Evolutionary conservation across 2,888 invertebrate genomes (phyloP).

Genomic region (Philhelius pedissequus): DNA sequence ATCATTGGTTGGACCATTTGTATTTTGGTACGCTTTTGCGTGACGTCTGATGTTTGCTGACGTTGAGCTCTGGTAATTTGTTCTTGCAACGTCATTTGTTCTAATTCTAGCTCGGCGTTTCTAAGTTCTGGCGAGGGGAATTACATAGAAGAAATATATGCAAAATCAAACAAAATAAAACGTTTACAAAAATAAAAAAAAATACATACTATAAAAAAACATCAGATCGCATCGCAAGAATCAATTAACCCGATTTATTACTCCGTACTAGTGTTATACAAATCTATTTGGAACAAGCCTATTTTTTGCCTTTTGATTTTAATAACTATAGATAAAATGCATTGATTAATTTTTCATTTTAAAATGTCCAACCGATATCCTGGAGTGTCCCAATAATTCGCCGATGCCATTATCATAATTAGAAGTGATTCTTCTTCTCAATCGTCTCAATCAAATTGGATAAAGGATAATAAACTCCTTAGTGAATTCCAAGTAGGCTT

Average conservation of each 20-base stretch:
- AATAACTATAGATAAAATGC: no score
- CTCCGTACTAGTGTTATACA: no score
- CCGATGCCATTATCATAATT: no score
- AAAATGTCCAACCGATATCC: no score
- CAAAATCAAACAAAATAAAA: slow-evolving; percentile 67
- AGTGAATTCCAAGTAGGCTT: no score
- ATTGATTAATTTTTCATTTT: no score
- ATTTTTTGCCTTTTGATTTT: no score
- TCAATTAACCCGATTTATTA: not conserved
- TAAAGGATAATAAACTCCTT: no score
- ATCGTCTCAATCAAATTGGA: no score
- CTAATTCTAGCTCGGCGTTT: slow-evolving; percentile 76
- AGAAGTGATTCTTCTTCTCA: no score
- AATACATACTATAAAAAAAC: slow-evolving; percentile 69
- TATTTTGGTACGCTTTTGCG: slow-evolving; percentile 29
- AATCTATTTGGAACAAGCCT: no score
- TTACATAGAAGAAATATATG: slow-evolving; percentile 53
- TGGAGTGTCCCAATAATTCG: no score
- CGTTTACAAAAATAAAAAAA: slow-evolving; percentile 71
- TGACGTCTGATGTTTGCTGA: slow-evolving; percentile 28
- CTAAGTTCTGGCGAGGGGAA: slow-evolving; percentile 73
- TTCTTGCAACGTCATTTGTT: slow-evolving; percentile 73
- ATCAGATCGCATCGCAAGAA: not conserved
- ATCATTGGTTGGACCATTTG: slow-evolving; percentile 66
- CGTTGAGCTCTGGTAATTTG: slow-evolving; percentile 54